Conservation (phyloP, 2,113 vertebrate species). For the Clarias macrocephalus region DNA sequence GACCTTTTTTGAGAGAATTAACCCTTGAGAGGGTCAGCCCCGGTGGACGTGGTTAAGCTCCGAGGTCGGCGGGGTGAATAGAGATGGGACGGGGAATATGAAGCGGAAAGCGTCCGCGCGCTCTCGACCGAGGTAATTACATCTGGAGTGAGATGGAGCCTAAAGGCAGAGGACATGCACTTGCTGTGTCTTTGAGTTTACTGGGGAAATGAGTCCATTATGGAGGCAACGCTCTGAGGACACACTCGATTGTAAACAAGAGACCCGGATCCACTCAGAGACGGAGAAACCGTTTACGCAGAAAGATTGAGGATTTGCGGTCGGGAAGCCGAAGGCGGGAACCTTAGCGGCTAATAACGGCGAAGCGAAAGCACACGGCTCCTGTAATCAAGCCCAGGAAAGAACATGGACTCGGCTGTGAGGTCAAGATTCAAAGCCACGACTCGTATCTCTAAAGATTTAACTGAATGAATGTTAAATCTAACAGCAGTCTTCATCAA, state of each 20-base stretch:
- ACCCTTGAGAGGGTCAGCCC: slow-evolving; percentile 49
- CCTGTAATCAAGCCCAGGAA: slow-evolving; percentile 55
- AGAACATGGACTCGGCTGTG: slow-evolving; percentile 61
- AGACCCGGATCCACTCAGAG: not conserved
- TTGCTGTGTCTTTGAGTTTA: slow-evolving; percentile 26
- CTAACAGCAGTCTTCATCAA: not conserved
- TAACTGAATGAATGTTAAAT: not conserved
- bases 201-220: slow-evolving; percentile 42
- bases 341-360: slow-evolving; percentile 12
- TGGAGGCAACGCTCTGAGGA: slow-evolving; percentile 26
- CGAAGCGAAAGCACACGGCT: slow-evolving; percentile 42
- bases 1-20: slow-evolving; percentile 64
- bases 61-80: slow-evolving; percentile 61
- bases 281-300: slow-evolving; percentile 28
- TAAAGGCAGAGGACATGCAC: slow-evolving; percentile 45
- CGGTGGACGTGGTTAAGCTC: slow-evolving; percentile 60
- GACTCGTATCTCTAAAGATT: slow-evolving; percentile 47
- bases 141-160: slow-evolving; percentile 64
- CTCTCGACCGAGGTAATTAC: slow-evolving; percentile 62
- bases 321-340: slow-evolving; percentile 6
- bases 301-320: slow-evolving; percentile 26
- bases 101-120: slow-evolving; percentile 38
- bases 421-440: slow-evolving; percentile 61
- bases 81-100: slow-evolving; percentile 62
- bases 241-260: slow-evolving; percentile 33